A percentile compares a stretch with the other conserved stretches of the same genome.
phyloP scores from a whole-genome alignment of 1,140 invertebrate genomes.

The Ceratoteleas bidentatus region DNA sequence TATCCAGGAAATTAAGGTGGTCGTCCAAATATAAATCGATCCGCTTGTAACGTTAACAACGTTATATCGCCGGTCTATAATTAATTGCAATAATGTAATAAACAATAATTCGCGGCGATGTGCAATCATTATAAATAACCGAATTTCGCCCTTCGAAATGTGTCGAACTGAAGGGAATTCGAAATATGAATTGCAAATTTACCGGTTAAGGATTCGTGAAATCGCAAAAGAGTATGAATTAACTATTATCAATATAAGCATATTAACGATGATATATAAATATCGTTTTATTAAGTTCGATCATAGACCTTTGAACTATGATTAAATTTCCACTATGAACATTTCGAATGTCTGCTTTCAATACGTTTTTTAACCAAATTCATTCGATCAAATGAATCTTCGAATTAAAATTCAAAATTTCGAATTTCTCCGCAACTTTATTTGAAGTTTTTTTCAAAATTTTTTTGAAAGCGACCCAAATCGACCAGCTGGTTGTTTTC shows the following conservation, averaged over 20 bases:
- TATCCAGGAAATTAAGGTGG: neutral
- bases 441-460: neutral
- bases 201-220: neutral
- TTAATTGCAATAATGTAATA: conserved; percentile 29
- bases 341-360: no score
- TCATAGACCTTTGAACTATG: no score
- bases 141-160: neutral
- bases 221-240: neutral
- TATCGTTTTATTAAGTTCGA: no score
- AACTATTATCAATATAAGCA: no score
- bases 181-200: neutral
- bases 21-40: conserved; percentile 12
- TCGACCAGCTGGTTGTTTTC: neutral
- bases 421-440: neutral
- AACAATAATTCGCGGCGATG: conserved; percentile 12
- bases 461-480: neutral
- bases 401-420: no score
- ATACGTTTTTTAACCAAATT: no score
- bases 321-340: no score
- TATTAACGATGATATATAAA: no score
- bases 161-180: neutral
- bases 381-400: no score
- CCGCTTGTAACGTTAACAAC: conserved; percentile 5
- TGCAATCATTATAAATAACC: conserved; percentile 26
- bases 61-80: conserved; percentile 30